phyloP scores from a whole-genome alignment of 2,113 vertebrate species.

The Glaucidium brasilianum region DNA sequence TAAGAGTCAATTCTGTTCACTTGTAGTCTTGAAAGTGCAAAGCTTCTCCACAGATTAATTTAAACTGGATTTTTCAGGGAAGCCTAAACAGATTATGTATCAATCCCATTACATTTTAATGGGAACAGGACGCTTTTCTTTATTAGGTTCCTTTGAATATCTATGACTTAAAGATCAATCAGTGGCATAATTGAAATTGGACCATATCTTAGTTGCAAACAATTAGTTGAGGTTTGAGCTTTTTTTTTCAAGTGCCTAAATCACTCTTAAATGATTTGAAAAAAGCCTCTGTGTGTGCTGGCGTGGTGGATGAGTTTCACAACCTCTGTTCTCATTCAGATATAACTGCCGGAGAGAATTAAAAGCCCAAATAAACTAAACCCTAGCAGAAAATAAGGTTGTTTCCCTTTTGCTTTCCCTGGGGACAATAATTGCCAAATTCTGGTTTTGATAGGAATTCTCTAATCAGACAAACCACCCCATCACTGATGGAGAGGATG shows the following conservation, averaged over 20 bases:
- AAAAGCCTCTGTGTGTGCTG: not conserved
- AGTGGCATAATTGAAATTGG: conserved; percentile 13
- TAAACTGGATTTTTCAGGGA: conserved; percentile 15
- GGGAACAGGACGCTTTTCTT: not conserved
- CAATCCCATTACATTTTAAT: conserved; percentile 25
- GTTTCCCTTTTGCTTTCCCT: not conserved
- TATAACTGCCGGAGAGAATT: not conserved
- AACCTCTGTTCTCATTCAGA: not conserved
- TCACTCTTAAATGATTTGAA: not conserved
- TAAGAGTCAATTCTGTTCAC: not conserved
- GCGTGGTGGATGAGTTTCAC: not conserved
- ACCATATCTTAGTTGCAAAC: not conserved
- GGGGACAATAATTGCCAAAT: not conserved
- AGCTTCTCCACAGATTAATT: not conserved
- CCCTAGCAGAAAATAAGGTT: not conserved
- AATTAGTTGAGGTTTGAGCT: not conserved
- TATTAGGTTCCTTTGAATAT: conserved; percentile 11
- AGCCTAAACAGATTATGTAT: not conserved
- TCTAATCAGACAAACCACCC: not conserved
- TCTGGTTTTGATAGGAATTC: not conserved
- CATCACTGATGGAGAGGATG: not conserved
- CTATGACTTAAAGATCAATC: conserved; percentile 4
- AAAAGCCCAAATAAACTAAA: not conserved
- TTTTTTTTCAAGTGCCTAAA: not conserved
- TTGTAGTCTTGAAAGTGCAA: not conserved